Evolutionary conservation across 1,140 invertebrate species (phyloP).

Genomic region (Heliconius congener): DNA sequence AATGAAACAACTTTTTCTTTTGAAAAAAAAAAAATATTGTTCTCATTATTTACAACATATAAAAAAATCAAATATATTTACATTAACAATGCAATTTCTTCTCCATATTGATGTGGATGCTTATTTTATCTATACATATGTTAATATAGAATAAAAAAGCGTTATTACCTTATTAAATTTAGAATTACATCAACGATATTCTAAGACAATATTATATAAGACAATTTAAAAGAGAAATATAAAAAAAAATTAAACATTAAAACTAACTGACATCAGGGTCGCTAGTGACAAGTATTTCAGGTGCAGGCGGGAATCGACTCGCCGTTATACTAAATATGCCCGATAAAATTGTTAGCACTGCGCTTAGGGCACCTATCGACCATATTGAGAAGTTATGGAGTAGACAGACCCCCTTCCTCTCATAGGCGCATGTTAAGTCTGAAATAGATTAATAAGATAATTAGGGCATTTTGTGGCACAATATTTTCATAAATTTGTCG

Average conservation of each 20-base stretch:
- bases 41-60: too few species aligned
- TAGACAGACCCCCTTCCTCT: slow-evolving; percentile 45
- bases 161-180: neutral
- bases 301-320: slow-evolving; percentile 31
- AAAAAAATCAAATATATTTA: neutral
- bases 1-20: too few species aligned
- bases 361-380: slow-evolving; percentile 47
- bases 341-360: slow-evolving; percentile 40
- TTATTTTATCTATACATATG: neutral
- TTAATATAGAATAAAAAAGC: neutral
- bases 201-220: too few species aligned
- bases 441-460: slow-evolving; percentile 35
- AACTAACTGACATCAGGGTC: slow-evolving; percentile 7
- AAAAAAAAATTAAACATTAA: too few species aligned
- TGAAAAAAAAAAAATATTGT: too few species aligned
- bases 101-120: neutral
- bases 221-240: too few species aligned
- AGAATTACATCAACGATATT: too few species aligned
- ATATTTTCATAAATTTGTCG: neutral
- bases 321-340: slow-evolving; percentile 48
- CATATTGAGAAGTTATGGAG: slow-evolving; percentile 50
- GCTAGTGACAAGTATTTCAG: slow-evolving; percentile 22
- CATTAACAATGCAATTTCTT: neutral
- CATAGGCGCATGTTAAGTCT: slow-evolving; percentile 59
- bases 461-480: neutral